Conservation (phyloP, 2,113 vertebrate species). For the Rana temporaria region DNA sequence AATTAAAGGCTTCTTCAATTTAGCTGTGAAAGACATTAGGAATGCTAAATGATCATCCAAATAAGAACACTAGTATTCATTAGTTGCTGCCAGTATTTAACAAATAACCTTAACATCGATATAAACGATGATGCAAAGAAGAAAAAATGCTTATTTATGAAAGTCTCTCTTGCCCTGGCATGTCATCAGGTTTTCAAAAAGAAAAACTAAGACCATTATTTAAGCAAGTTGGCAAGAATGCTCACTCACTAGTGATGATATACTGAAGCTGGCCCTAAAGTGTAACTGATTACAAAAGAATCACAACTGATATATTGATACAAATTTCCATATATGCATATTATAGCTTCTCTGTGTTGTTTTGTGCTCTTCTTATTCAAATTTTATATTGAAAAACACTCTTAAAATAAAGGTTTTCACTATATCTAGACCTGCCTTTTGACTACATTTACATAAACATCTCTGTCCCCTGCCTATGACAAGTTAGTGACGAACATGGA, state of each 20-base stretch:
- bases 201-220: background rate
- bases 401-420: too few species aligned
- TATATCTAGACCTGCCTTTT: too few species aligned
- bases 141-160: conserved; percentile 17
- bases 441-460: too few species aligned
- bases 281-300: too few species aligned
- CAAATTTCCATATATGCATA: too few species aligned
- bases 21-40: conserved; percentile 27
- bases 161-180: background rate
- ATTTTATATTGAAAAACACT: too few species aligned
- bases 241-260: background rate
- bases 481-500: too few species aligned
- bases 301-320: too few species aligned
- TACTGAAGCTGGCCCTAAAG: background rate
- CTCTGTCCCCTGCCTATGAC: too few species aligned
- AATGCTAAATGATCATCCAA: conserved; percentile 37
- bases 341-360: too few species aligned
- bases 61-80: conserved; percentile 19
- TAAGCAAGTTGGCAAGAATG: background rate
- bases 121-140: conserved; percentile 18
- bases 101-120: conserved; percentile 28
- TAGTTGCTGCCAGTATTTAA: conserved; percentile 31
- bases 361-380: too few species aligned
- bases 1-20: background rate
- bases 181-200: conserved; percentile 18